These are phyloP conservation scores for Podabrus alpinus DNA, from an alignment of 2,888 invertebrate species.

Conservation along the genomic window DNA sequence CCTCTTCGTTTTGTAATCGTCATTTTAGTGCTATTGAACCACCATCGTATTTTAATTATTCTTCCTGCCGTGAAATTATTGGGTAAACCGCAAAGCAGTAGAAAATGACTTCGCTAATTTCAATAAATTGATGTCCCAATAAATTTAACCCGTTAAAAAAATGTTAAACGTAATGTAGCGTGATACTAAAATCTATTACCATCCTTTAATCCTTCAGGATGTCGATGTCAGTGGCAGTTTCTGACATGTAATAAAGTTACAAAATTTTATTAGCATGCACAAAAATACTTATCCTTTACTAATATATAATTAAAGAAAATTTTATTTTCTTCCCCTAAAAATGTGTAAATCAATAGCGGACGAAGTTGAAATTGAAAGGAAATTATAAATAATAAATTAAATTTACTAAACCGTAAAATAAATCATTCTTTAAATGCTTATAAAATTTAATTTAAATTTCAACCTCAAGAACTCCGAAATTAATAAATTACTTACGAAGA, in stretches of 20 bases:
- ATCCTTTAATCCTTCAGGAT: background rate
- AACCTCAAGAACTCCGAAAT: background rate
- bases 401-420: background rate
- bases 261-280: background rate
- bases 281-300: background rate
- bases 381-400: background rate
- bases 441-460: background rate
- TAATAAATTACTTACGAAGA: background rate
- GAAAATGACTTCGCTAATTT: background rate
- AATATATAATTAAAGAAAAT: background rate
- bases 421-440: background rate
- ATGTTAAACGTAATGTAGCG: background rate
- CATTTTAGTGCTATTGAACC: too few species aligned
- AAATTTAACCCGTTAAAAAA: background rate
- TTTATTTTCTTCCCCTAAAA: background rate
- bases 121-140: background rate
- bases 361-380: background rate
- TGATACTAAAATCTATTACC: background rate
- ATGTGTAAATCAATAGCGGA: background rate
- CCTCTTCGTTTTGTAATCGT: too few species aligned
- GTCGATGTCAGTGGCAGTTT: background rate
- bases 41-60: too few species aligned
- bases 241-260: background rate
- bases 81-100: background rate
- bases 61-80: background rate